Conservation (phyloP, 2,797 vertebrate genomes). For the Ptychadena robeensis region DNA sequence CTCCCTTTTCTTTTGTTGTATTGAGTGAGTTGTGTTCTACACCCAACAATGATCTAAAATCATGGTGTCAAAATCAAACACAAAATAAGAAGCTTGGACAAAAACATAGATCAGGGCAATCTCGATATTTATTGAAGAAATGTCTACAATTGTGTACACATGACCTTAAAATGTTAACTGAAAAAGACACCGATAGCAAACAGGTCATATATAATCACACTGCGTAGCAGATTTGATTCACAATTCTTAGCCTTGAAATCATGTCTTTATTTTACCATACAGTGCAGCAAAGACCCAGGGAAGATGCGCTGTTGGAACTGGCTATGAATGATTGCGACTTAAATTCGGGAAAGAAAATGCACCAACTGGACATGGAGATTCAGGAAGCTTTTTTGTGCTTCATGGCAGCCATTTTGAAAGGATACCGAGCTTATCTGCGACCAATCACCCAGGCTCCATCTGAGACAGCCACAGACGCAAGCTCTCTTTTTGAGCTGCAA, state of each 20-base stretch:
- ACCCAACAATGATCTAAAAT: no score
- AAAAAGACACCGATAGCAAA: no score
- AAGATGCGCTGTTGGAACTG: slow-evolving; percentile 88
- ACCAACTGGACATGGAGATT: slow-evolving; percentile 94
- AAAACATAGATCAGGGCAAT: no score
- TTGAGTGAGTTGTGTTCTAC: no score
- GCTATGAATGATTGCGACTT: slow-evolving; percentile 87
- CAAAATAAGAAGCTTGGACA: no score
- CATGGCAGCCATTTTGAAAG: slow-evolving; percentile 96
- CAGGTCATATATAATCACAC: no score
- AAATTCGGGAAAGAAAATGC: slow-evolving; percentile 86
- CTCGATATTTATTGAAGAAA: no score
- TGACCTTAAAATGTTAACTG: no score
- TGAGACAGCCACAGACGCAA: slow-evolving; percentile 95
- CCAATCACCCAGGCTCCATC: slow-evolving; percentile 97
- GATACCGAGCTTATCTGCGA: slow-evolving; percentile 92
- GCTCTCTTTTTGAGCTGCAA: slow-evolving; percentile 95
- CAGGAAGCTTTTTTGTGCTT: slow-evolving; percentile 97
- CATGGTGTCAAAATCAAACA: no score
- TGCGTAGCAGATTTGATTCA: no score
- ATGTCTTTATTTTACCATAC: slow-evolving; percentile 63
- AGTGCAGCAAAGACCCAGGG: slow-evolving; percentile 90
- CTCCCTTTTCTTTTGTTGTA: no score
- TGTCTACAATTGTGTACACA: no score
- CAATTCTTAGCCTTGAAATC: neutral